Conservation (phyloP, 2,888 invertebrate genomes). For the Hartigia nigra region DNA sequence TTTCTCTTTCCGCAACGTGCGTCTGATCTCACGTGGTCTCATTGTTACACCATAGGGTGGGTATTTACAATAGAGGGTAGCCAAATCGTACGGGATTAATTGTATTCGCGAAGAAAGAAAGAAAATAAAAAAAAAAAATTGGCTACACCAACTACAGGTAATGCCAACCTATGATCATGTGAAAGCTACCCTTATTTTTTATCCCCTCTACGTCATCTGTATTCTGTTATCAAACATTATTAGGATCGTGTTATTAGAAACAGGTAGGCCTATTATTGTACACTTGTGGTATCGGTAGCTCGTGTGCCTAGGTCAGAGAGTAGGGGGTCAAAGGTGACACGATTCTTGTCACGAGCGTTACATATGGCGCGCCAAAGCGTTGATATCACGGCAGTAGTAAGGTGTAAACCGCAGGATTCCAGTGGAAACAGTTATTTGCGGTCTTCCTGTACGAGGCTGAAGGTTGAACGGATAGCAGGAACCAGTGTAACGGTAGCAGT, state of each 20-base stretch:
- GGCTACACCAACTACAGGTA: slow-evolving; percentile 15
- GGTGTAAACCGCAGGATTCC: slow-evolving; percentile 58
- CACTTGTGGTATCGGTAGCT: too few relatives aligned
- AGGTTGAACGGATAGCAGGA: slow-evolving; percentile 6
- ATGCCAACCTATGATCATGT: neutral
- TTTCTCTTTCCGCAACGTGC: slow-evolving; percentile 7
- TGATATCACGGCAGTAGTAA: slow-evolving; percentile 50
- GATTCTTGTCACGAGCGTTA: slow-evolving; percentile 6
- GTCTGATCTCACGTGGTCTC: slow-evolving; percentile 27
- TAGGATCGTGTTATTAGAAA: too few relatives aligned
- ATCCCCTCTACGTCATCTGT: too few relatives aligned
- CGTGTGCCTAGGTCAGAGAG: too few relatives aligned
- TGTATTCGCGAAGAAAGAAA: slow-evolving; percentile 30
- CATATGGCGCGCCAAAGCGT: slow-evolving; percentile 43
- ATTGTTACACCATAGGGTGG: slow-evolving; percentile 45
- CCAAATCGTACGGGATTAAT: slow-evolving; percentile 49
- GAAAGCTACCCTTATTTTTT: neutral
- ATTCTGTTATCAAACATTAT: too few relatives aligned
- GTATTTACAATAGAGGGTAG: slow-evolving; percentile 41
- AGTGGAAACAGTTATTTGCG: slow-evolving; percentile 60
- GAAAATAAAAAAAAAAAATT: slow-evolving; percentile 33
- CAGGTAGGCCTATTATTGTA: too few relatives aligned
- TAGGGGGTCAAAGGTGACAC: too few relatives aligned
- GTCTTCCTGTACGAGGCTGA: slow-evolving; percentile 33
- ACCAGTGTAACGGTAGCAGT: neutral